Evolutionary conservation across 2,797 vertebrate genomes (phyloP), one percentile per base, ranked within the genome.

Genomic region (Furcifer pardalis): DNA sequence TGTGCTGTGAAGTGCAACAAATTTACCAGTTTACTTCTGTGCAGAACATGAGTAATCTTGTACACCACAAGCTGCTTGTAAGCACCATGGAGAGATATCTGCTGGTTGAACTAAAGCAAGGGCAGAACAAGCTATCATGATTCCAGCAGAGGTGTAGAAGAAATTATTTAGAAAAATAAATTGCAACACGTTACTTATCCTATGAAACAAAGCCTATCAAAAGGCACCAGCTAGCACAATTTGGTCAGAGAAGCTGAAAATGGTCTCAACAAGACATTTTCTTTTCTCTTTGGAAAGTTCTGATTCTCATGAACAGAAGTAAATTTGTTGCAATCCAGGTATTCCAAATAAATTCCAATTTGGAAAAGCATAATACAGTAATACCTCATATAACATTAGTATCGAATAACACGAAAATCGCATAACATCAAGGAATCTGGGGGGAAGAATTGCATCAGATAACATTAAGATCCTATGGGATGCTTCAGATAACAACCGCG

Each of bases 1-100:
- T 71, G 56, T 86, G 60, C 74, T 86, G 42, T 77, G 32, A 74
- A 72, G 56, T 63, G 44, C 74, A 77, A 77, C 66, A 71, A 42
- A 77, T 82, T 63, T 79, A 77, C 73, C 65, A 23, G 32, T 60
- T 77, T 72, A 49, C 74, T 63, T 77, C 65, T 71, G 27, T 77
- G 74, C 59, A 30, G 44, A 40, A 32, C 42, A 63, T 63, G 59
- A 42, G 56, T 81, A 46, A 81, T 77, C 56, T 77, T 37, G 68
- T 63, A 77, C 40, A 27, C 79, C n/a, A 49, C 79, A 77, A 72
- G 74, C 44, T 77, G 27, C 52, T 81, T 23, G 30, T 37, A 76
- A 30, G 46, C 35, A n/a, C 42, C 63, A 37, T 60, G 62, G 77
- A 77, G 63, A 49, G 71, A 77, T 40, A 25, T 77, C 40, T 71